These are phyloP conservation scores for Cheiracanthium punctorium DNA, from an alignment of 2,888 invertebrate species.

Conservation along the genomic window DNA sequence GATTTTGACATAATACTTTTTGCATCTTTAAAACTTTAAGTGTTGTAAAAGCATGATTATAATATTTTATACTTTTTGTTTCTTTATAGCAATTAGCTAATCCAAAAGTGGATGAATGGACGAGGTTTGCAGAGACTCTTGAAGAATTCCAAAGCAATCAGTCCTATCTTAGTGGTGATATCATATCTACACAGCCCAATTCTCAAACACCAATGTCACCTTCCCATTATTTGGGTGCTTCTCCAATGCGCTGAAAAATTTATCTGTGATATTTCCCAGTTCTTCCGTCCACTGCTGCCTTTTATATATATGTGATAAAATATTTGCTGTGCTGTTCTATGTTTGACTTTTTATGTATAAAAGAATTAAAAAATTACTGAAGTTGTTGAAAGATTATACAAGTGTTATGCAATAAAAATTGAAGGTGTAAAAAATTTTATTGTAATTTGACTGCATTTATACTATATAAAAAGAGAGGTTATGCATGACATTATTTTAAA, in stretches of 20 bases:
- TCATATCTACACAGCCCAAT: constrained; percentile 25
- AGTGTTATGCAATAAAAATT: no score
- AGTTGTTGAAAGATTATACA: no score
- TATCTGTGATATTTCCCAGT: constrained; percentile 36
- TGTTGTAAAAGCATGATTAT: no score
- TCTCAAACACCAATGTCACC: constrained; percentile 17
- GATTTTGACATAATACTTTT: no score
- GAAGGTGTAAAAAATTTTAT: no score
- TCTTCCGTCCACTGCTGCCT: neutral
- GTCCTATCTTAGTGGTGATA: constrained; percentile 79
- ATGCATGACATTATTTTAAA: no score
- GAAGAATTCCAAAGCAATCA: constrained; percentile 94
- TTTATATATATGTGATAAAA: constrained; percentile 1
- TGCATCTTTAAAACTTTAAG: no score
- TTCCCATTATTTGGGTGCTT: constrained; percentile 32
- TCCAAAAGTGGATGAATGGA: constrained; percentile 96
- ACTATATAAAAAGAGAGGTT: no score
- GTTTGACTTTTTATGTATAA: neutral
- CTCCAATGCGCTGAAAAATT: constrained; percentile 42
- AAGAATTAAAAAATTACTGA: no score
- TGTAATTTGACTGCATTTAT: no score
- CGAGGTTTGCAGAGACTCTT: constrained; percentile 91
- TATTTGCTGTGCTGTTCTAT: constrained; percentile 6
- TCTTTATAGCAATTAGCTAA: constrained; percentile 86
- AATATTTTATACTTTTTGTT: neutral